Evolutionary conservation across 2,797 vertebrate genomes (phyloP).

Genomic region (Enteromius paludinosus): DNA sequence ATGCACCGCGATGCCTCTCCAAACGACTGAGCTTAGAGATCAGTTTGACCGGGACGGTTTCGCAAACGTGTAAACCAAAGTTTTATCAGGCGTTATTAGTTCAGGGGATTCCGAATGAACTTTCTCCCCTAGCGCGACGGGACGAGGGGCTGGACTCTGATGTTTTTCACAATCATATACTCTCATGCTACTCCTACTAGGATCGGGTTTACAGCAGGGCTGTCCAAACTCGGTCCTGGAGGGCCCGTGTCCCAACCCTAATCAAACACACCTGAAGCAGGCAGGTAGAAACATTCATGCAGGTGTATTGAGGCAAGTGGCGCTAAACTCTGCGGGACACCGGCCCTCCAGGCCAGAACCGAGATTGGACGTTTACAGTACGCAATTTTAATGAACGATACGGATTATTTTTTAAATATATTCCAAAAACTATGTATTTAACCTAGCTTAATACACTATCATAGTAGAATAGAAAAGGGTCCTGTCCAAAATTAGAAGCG

Average conservation of each 20-base stretch:
- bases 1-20: background rate
- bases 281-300: too few relatives aligned
- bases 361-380: background rate
- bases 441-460: too few relatives aligned
- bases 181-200: background rate
- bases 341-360: too few relatives aligned
- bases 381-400: background rate
- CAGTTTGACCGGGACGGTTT: background rate
- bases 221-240: too few relatives aligned
- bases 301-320: too few relatives aligned
- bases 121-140: constrained; percentile 1
- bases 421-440: too few relatives aligned
- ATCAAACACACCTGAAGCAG: too few relatives aligned
- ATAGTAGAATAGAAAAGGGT: too few relatives aligned
- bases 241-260: too few relatives aligned
- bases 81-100: background rate
- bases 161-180: background rate
- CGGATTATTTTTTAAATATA: background rate
- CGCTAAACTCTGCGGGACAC: too few relatives aligned
- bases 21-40: background rate
- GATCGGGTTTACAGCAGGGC: background rate
- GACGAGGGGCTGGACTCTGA: background rate
- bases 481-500: too few relatives aligned
- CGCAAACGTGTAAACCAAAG: background rate
- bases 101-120: background rate